Percentiles rank a stretch among this genome's conserved stretches.
phyloP scores from a whole-genome alignment of 2,888 invertebrate species.

The Agrochola macilenta region DNA sequence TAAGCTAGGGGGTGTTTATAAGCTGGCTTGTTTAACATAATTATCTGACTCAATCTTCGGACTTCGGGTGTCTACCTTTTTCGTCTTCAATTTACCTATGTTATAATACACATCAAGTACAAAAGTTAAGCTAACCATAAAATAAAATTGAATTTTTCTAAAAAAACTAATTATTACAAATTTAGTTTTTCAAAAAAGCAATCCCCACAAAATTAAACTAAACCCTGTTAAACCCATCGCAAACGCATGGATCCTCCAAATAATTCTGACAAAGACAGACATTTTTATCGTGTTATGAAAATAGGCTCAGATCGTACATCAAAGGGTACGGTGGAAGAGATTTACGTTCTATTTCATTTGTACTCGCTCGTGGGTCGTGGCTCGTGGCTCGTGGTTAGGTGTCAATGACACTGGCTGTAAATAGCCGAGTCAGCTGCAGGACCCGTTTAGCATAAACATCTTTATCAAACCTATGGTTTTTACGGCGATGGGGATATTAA shows the following conservation, averaged over 20 bases:
- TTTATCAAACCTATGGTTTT: slow-evolving; percentile 47
- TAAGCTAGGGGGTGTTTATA: no score
- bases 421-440: slow-evolving; percentile 55
- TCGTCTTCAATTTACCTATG: no score
- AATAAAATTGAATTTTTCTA: not conserved
- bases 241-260: slow-evolving; percentile 16
- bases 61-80: no score
- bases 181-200: not conserved
- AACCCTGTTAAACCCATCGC: not conserved
- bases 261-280: slow-evolving; percentile 27
- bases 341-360: slow-evolving; percentile 58
- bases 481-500: slow-evolving; percentile 16
- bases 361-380: slow-evolving; percentile 25
- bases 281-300: slow-evolving; percentile 50
- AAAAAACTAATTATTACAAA: no score
- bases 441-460: slow-evolving; percentile 61
- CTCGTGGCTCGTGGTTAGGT: slow-evolving; percentile 23
- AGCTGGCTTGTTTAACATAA: no score
- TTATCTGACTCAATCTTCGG: no score
- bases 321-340: slow-evolving; percentile 64
- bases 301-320: slow-evolving; percentile 65
- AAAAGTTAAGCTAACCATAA: not conserved
- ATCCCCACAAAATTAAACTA: not conserved
- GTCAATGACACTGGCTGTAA: slow-evolving; percentile 68
- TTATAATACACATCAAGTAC: not conserved